These are phyloP conservation scores for Cynaeus angustus DNA, from an alignment of 2,888 invertebrate genomes.

Conservation along the genomic window DNA sequence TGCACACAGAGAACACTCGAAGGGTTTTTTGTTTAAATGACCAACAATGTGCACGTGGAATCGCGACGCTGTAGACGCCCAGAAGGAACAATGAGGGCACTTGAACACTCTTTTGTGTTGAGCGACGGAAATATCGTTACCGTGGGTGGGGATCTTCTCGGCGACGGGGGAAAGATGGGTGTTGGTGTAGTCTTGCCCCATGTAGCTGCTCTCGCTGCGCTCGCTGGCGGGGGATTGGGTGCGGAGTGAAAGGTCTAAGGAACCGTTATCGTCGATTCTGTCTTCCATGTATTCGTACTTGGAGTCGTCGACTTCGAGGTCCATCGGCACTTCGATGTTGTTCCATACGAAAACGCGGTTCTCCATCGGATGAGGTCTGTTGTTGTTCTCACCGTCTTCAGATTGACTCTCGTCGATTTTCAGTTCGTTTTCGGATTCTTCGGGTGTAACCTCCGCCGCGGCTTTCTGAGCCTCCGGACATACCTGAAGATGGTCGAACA, in stretches of 20 bases:
- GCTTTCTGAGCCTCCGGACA: conserved; percentile 76
- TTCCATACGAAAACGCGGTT: conserved; percentile 89
- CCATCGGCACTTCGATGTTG: conserved; percentile 74
- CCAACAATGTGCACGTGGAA: conserved; percentile 96
- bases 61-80: conserved; percentile 93
- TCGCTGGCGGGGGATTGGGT: conserved; percentile 68
- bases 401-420: conserved; percentile 54
- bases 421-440: conserved; percentile 59
- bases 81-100: conserved; percentile 93
- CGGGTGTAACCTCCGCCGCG: conserved; percentile 58
- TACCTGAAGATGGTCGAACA: conserved; percentile 83
- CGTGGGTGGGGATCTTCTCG: conserved; percentile 78
- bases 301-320: conserved; percentile 67
- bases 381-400: conserved; percentile 53
- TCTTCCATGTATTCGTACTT: conserved; percentile 68
- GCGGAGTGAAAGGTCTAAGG: conserved; percentile 67
- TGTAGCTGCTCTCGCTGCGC: conserved; percentile 64
- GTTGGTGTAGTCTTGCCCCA: conserved; percentile 56
- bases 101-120: conserved; percentile 88
- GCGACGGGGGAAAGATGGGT: conserved; percentile 61
- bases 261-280: conserved; percentile 67
- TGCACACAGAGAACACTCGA: conserved; percentile 94
- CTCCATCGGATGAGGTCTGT: conserved; percentile 83
- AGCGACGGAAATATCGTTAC: conserved; percentile 75
- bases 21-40: conserved; percentile 93